phyloP scores from a whole-genome alignment of 2,113 vertebrate species.

The Tachuris rubrigastra region DNA sequence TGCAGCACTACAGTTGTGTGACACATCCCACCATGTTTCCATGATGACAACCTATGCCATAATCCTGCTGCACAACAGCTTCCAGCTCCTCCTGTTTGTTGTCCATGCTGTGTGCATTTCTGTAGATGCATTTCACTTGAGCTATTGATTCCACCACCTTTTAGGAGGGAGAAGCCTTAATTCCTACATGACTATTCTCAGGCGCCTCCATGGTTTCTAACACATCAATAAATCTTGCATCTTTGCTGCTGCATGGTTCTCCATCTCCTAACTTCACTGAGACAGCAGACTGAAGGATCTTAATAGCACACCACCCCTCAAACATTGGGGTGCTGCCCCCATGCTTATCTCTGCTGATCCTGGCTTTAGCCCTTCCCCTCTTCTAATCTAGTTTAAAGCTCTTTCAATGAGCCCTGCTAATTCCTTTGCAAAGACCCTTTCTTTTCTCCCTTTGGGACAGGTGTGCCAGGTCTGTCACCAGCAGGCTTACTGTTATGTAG shows the following conservation, averaged over 20 bases:
- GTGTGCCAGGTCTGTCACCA: not conserved
- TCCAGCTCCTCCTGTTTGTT: not conserved
- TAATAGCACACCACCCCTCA: no score
- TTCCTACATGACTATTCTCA: not conserved
- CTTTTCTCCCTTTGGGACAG: not conserved
- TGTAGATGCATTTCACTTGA: not conserved
- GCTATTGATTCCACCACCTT: no score
- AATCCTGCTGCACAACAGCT: fast-evolving
- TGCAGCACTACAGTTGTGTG: not conserved
- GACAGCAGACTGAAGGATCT: not conserved
- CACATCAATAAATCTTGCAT: no score
- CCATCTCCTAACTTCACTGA: not conserved
- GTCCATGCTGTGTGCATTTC: fast-evolving
- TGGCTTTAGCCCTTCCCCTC: not conserved
- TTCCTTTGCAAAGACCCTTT: not conserved
- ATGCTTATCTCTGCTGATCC: not conserved
- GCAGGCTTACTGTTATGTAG: no score
- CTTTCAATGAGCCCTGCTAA: not conserved
- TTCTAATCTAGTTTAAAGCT: not conserved
- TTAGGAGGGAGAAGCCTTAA: not conserved
- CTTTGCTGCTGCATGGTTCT: not conserved
- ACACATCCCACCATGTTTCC: not conserved
- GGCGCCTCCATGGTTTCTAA: not conserved
- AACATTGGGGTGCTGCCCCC: not conserved
- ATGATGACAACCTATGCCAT: fast-evolving